Percentiles rank a stretch among this genome's conserved stretches.
Conservation (phyloP, 2,888 invertebrate genomes). For the Ischnus inquisitorius region DNA sequence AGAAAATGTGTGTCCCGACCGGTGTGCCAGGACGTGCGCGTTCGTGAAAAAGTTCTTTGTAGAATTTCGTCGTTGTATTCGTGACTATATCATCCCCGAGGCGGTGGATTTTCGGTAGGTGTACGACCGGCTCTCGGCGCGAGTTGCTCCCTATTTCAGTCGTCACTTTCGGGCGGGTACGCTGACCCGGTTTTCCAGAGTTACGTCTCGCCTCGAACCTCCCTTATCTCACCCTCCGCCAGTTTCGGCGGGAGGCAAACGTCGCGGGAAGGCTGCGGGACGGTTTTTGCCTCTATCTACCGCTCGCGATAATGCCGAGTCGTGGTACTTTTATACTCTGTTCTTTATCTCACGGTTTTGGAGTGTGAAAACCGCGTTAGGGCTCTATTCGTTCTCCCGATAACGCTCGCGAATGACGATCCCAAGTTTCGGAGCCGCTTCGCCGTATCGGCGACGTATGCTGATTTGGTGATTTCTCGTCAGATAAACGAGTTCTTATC, state of each 20-base stretch:
- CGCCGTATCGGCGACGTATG: too few relatives aligned
- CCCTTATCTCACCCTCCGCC: conserved; percentile 64
- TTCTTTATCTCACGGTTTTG: conserved; percentile 35
- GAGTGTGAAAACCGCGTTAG: conserved; percentile 42
- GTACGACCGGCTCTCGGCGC: not conserved
- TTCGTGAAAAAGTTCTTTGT: conserved; percentile 31
- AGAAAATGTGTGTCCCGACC: not conserved
- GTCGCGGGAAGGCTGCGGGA: conserved; percentile 20
- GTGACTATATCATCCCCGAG: not conserved
- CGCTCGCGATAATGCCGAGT: conserved; percentile 65
- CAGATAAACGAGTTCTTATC: too few relatives aligned
- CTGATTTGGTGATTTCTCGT: too few relatives aligned
- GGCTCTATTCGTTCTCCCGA: conserved; percentile 29
- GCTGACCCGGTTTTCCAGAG: conserved; percentile 67
- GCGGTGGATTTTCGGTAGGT: not conserved
- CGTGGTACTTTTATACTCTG: conserved; percentile 48
- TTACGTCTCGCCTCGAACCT: conserved; percentile 57
- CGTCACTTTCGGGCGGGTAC: conserved; percentile 54
- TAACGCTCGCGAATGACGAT: conserved; percentile 34
- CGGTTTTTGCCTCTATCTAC: conserved; percentile 61
- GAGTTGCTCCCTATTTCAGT: conserved; percentile 44
- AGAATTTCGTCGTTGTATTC: conserved; percentile 38
- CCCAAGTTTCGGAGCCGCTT: not conserved
- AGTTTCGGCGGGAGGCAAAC: conserved; percentile 34
- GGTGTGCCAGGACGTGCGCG: not conserved